Percentiles rank a stretch among this genome's conserved stretches.
These are phyloP conservation scores for Isurus oxyrinchus DNA, from an alignment of 2,113 vertebrate genomes.

Conservation along the genomic window DNA sequence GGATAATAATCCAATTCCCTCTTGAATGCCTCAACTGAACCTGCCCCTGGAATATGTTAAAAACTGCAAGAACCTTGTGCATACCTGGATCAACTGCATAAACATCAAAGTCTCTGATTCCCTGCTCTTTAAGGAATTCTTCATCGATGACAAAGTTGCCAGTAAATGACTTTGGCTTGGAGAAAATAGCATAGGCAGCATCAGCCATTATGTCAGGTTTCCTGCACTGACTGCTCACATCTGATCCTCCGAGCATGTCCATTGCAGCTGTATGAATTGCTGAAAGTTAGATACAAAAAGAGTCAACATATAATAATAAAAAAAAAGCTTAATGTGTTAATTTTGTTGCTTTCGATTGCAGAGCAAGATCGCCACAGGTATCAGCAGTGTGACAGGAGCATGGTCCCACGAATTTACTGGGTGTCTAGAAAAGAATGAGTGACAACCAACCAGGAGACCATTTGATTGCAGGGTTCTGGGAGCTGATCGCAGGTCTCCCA, in stretches of 20 bases:
- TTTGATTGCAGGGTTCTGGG: not conserved
- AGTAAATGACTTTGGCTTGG: slow-evolving; percentile 71
- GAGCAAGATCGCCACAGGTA: not conserved
- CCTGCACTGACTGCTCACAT: slow-evolving; percentile 77
- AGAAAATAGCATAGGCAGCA: slow-evolving; percentile 83
- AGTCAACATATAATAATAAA: not conserved
- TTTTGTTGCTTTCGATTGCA: not conserved
- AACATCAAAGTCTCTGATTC: slow-evolving; percentile 73
- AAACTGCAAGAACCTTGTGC: not conserved
- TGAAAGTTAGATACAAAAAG: not conserved
- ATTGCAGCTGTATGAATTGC: slow-evolving; percentile 89
- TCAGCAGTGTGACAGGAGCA: not conserved
- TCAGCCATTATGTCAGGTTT: slow-evolving; percentile 87
- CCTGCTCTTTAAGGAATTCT: slow-evolving; percentile 72
- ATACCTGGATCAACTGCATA: slow-evolving; percentile 89
- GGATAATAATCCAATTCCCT: too few species aligned
- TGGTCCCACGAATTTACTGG: not conserved
- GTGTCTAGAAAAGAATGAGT: too few species aligned
- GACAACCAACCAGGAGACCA: not conserved
- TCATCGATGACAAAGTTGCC: slow-evolving; percentile 91
- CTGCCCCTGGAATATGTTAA: not conserved
- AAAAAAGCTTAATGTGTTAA: not conserved
- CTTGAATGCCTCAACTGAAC: too few species aligned
- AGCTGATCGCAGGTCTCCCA: not conserved
- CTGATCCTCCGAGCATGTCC: slow-evolving; percentile 84